Evolutionary conservation across 1,140 invertebrate genomes (phyloP).

Genomic region (Sinonovacula constricta): DNA sequence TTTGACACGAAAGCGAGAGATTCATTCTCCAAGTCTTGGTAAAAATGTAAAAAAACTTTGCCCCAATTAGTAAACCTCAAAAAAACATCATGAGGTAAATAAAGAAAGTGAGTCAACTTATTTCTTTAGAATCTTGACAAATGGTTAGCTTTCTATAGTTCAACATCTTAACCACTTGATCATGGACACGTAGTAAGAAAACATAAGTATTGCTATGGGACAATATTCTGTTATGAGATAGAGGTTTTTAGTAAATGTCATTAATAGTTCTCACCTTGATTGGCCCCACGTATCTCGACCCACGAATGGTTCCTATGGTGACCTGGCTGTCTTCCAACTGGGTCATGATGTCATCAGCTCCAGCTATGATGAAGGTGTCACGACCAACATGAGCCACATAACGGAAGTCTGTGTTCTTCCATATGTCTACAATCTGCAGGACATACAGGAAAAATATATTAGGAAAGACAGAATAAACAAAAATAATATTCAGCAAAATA

Average conservation of each 20-base stretch:
- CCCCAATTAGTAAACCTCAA: too few relatives aligned
- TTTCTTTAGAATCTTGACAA: too few relatives aligned
- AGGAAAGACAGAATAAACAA: background rate
- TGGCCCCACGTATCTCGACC: conserved; percentile 88
- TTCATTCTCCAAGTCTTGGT: background rate
- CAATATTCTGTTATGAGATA: too few relatives aligned
- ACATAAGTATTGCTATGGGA: too few relatives aligned
- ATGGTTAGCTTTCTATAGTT: too few relatives aligned
- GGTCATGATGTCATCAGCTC: conserved; percentile 89
- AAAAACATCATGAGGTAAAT: too few relatives aligned
- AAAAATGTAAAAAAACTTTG: background rate
- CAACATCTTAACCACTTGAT: too few relatives aligned
- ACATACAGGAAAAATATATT: background rate
- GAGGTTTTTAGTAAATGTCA: too few relatives aligned
- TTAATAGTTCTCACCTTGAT: conserved; percentile 83
- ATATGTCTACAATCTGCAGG: conserved; percentile 72
- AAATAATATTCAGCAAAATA: background rate
- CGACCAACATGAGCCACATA: conserved; percentile 77
- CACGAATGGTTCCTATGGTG: conserved; percentile 89
- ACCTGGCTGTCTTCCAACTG: conserved; percentile 91
- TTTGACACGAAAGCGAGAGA: background rate
- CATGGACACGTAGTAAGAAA: too few relatives aligned
- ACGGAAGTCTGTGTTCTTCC: conserved; percentile 77
- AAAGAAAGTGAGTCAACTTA: too few relatives aligned
- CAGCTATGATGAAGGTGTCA: conserved; percentile 89